These are phyloP conservation scores for Cyclophora punctaria DNA, from an alignment of 2,888 invertebrate genomes.

Conservation along the genomic window DNA sequence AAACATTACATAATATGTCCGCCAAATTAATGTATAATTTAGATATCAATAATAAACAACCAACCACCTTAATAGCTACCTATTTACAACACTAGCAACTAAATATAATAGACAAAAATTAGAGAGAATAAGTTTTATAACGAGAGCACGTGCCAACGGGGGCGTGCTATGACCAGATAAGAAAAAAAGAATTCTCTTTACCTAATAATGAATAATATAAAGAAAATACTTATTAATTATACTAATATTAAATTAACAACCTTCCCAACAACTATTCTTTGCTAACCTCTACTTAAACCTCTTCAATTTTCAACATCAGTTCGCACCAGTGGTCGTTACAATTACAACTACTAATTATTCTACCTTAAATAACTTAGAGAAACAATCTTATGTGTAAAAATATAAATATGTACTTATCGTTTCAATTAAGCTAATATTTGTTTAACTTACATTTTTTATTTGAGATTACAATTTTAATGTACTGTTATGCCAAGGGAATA, in stretches of 20 bases:
- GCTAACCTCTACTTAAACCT: slow-evolving; percentile 68
- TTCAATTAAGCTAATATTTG: too few relatives aligned
- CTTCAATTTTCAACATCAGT: slow-evolving; percentile 72
- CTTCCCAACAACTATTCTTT: slow-evolving; percentile 54
- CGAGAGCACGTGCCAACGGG: too few relatives aligned
- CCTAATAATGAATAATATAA: slow-evolving; percentile 28
- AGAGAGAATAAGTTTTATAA: slow-evolving; percentile 52
- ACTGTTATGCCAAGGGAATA: too few relatives aligned
- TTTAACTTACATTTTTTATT: too few relatives aligned
- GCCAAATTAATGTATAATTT: slow-evolving; percentile 26
- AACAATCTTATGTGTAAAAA: slow-evolving; percentile 65
- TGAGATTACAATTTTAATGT: too few relatives aligned
- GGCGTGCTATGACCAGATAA: slow-evolving; percentile 39
- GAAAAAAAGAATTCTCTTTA: slow-evolving; percentile 29
- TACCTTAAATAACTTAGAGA: slow-evolving; percentile 37
- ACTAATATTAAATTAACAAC: slow-evolving; percentile 59
- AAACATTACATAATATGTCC: too few relatives aligned
- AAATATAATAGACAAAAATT: slow-evolving; percentile 42
- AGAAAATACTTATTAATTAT: slow-evolving; percentile 36
- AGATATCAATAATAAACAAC: slow-evolving; percentile 39
- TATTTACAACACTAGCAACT: slow-evolving; percentile 56
- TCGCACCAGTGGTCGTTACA: slow-evolving; percentile 69
- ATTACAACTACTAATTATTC: slow-evolving; percentile 33
- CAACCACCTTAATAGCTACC: slow-evolving; percentile 49
- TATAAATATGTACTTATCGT: slow-evolving; percentile 34